phyloP scores from a whole-genome alignment of 2,797 vertebrate species.

The Hypotaenidia okinawae region DNA sequence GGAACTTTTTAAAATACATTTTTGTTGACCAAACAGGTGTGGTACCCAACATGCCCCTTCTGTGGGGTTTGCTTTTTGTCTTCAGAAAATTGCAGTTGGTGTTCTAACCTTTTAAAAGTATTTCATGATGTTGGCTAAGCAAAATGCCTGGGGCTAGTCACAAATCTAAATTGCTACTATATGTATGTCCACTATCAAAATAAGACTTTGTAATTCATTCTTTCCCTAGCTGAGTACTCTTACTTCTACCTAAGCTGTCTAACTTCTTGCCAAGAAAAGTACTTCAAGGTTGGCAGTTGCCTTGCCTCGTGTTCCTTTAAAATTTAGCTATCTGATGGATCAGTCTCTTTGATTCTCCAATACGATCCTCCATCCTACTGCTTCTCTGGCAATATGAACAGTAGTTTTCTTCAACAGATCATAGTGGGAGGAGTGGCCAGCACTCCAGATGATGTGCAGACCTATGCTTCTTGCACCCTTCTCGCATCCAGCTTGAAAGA shows the following conservation, averaged over 20 bases:
- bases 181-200: not conserved
- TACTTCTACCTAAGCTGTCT: no score
- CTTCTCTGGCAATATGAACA: constrained; percentile 15
- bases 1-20: not conserved
- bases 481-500: constrained; percentile 85
- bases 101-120: not conserved
- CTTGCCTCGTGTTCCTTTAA: not conserved
- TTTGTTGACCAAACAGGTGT: not conserved
- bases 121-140: not conserved
- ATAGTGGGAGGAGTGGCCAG: constrained; percentile 92
- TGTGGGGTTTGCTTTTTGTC: not conserved
- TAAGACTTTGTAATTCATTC: not conserved
- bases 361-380: not conserved
- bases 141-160: not conserved
- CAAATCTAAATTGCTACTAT: not conserved
- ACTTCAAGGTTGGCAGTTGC: not conserved
- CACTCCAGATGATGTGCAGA: constrained; percentile 87
- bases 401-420: constrained; percentile 81
- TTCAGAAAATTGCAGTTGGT: not conserved
- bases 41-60: not conserved
- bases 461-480: constrained; percentile 91
- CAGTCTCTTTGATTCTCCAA: not conserved
- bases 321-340: not conserved
- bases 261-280: not conserved
- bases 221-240: not conserved